These are phyloP conservation scores for Papilio polytes DNA, from an alignment of 1,140 invertebrate species.

Conservation along the genomic window DNA sequence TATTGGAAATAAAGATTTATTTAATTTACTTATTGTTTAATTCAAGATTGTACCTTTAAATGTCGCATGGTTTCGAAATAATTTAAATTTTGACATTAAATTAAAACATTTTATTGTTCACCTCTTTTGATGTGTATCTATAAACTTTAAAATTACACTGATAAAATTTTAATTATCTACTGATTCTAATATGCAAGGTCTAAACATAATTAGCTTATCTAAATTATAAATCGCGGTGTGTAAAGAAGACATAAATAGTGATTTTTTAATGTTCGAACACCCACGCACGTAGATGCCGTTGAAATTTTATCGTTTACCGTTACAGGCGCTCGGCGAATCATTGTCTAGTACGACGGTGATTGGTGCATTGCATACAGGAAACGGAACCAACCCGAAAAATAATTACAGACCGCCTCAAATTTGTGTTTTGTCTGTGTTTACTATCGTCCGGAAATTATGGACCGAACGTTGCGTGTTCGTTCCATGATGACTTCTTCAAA, in stretches of 20 bases:
- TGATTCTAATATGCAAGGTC: neutral
- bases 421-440: neutral
- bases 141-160: neutral
- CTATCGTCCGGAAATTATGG: neutral
- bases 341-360: neutral
- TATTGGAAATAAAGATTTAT: conserved; percentile 6
- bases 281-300: neutral
- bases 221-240: conserved; percentile 17
- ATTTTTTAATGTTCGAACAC: neutral
- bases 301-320: neutral
- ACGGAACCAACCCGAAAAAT: neutral
- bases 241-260: conserved; percentile 9
- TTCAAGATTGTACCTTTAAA: neutral
- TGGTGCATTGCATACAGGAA: neutral
- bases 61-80: neutral
- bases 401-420: neutral
- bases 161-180: conserved; percentile 10
- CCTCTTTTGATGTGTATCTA: neutral
- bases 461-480: too few species aligned
- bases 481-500: neutral
- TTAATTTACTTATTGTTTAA: neutral
- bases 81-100: neutral
- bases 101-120: neutral
- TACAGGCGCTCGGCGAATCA: neutral
- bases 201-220: conserved; percentile 22